These are phyloP conservation scores for Pedetes capensis DNA, from an alignment of 2,113 vertebrate genomes.

Conservation along the genomic window DNA sequence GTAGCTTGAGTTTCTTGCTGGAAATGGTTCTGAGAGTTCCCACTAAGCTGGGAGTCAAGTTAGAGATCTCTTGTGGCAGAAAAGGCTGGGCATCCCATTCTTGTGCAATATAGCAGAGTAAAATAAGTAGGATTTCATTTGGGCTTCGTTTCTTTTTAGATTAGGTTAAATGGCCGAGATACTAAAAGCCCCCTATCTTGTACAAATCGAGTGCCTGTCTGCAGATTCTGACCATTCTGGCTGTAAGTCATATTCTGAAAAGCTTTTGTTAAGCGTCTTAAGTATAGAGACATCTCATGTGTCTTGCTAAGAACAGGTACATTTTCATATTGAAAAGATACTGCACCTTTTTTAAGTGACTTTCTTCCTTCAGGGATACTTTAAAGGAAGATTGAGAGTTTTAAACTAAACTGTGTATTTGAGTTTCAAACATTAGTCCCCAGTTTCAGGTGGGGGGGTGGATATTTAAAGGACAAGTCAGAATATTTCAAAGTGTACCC, in stretches of 20 bases:
- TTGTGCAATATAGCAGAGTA: background rate
- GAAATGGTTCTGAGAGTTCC: conserved; percentile 65
- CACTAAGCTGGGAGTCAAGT: conserved; percentile 58
- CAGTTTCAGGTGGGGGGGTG: background rate
- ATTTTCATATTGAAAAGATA: conserved; percentile 42
- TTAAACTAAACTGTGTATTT: conserved; percentile 63
- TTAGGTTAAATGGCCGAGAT: conserved; percentile 73
- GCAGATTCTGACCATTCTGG: conserved; percentile 39
- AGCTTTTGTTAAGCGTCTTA: conserved; percentile 54
- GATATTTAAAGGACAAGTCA: background rate
- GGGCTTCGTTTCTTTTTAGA: conserved; percentile 60
- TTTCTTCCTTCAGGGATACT: conserved; percentile 50
- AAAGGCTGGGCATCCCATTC: conserved; percentile 57
- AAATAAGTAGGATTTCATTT: conserved; percentile 60
- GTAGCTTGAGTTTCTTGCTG: conserved; percentile 45
- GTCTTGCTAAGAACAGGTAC: conserved; percentile 65
- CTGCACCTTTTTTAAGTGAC: conserved; percentile 36
- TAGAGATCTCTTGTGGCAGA: conserved; percentile 38
- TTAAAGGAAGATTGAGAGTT: conserved; percentile 30
- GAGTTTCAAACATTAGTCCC: conserved; percentile 56
- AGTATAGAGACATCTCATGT: conserved; percentile 60
- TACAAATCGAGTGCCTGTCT: conserved; percentile 59
- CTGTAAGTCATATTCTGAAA: conserved; percentile 57
- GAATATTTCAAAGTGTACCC: conserved; percentile 12
- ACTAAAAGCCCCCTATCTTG: conserved; percentile 65